A percentile compares a stretch with the other conserved stretches of the same genome.
These are phyloP conservation scores for Camponotus floridanus DNA, from an alignment of 1,140 invertebrate species.

Conservation along the genomic window DNA sequence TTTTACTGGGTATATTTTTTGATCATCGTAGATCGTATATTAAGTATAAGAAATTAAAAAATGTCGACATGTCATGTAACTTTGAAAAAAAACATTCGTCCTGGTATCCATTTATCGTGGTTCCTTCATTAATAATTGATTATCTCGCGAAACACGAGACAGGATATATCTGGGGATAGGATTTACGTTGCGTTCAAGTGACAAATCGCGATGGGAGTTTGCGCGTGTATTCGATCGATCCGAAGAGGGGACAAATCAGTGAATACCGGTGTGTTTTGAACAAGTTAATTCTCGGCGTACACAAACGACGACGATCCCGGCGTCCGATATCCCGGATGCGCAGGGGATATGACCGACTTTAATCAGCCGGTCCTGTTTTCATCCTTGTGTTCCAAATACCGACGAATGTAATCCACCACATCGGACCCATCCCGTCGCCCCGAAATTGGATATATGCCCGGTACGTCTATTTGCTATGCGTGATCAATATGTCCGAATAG, in stretches of 20 bases:
- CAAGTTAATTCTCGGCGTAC: conserved; percentile 17
- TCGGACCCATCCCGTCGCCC: background rate
- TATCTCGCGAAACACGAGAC: background rate
- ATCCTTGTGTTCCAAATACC: conserved; percentile 13
- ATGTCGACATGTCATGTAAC: background rate
- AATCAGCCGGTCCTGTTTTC: conserved; percentile 47
- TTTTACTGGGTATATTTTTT: background rate
- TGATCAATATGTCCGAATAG: conserved; percentile 53
- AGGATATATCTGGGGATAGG: too few species aligned
- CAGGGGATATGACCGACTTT: conserved; percentile 29
- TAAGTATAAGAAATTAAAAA: background rate
- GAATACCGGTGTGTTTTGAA: conserved; percentile 27
- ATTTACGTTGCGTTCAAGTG: conserved; percentile 4
- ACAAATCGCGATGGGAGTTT: conserved; percentile 8
- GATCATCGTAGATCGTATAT: background rate
- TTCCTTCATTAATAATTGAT: background rate
- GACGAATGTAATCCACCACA: conserved; percentile 40
- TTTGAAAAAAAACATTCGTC: background rate
- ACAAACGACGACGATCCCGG: background rate
- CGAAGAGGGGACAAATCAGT: conserved; percentile 30
- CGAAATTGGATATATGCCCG: conserved; percentile 57
- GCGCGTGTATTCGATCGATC: background rate
- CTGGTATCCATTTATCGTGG: background rate
- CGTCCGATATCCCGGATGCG: background rate
- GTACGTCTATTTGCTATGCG: conserved; percentile 53